These are phyloP conservation scores for Gobius niger DNA, from an alignment of 2,113 vertebrate genomes.

Conservation along the genomic window DNA sequence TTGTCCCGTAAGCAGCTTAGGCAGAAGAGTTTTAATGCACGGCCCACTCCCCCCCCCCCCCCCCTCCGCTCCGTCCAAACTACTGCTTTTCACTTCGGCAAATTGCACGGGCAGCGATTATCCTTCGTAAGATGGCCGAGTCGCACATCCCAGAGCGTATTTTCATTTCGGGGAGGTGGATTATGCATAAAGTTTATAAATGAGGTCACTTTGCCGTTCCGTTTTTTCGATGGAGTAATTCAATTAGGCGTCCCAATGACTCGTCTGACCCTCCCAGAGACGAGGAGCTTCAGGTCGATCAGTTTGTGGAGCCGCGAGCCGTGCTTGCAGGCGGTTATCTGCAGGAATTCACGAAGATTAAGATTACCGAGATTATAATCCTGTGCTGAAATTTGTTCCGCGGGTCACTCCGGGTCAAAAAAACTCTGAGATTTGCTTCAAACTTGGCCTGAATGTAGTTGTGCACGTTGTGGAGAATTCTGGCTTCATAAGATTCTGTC, in stretches of 20 bases:
- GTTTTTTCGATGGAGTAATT: neutral
- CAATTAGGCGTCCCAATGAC: neutral
- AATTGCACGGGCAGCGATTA: neutral
- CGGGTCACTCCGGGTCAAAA: no score
- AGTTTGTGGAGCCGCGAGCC: neutral
- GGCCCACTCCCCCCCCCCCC: neutral
- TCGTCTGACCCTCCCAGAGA: neutral
- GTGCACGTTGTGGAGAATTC: no score
- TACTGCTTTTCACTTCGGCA: neutral
- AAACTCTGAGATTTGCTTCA: no score
- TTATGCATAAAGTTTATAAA: neutral
- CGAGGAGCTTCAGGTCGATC: neutral
- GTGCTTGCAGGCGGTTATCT: neutral
- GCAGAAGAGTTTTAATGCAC: conserved; percentile 7
- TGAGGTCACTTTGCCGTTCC: neutral
- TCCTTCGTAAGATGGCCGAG: neutral
- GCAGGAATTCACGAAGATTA: no score
- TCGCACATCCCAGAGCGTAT: neutral
- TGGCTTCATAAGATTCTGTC: no score
- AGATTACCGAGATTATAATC: no score
- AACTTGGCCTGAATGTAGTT: no score
- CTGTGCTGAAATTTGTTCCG: no score
- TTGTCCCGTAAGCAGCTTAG: conserved; percentile 63
- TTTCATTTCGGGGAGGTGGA: neutral
- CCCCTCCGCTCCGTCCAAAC: conserved; percentile 1